These are phyloP conservation scores for Egretta garzetta DNA, from an alignment of 2,113 vertebrate species.

Conservation along the genomic window DNA sequence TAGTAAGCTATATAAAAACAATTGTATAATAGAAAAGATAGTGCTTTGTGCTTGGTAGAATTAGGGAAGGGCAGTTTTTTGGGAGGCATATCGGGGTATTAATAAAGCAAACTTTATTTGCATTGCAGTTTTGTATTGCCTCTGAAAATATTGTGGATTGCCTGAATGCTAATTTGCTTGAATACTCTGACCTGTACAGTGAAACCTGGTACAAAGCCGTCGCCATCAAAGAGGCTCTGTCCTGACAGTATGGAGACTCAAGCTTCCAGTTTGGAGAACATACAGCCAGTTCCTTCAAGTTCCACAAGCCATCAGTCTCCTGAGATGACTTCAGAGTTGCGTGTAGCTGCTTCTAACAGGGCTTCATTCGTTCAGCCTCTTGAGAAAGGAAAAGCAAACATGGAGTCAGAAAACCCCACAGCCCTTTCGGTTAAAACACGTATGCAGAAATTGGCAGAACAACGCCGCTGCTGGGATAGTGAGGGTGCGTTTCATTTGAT, in stretches of 20 bases:
- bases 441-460: slow-evolving; percentile 86
- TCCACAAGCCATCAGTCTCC: neutral
- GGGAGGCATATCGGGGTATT: neutral
- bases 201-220: slow-evolving; percentile 85
- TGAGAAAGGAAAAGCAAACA: slow-evolving; percentile 8
- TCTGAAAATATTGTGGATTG: neutral
- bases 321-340: slow-evolving; percentile 73
- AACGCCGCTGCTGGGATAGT: slow-evolving; percentile 87
- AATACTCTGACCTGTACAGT: slow-evolving; percentile 52
- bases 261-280: slow-evolving; percentile 77
- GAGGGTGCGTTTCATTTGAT: slow-evolving; percentile 49
- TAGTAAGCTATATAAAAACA: neutral
- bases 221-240: slow-evolving; percentile 89
- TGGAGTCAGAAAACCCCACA: neutral
- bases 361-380: neutral
- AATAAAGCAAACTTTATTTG: neutral
- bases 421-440: slow-evolving; percentile 82
- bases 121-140: neutral
- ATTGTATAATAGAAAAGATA: neutral
- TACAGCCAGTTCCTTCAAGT: slow-evolving; percentile 59
- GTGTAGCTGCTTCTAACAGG: neutral
- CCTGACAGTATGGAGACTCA: slow-evolving; percentile 75
- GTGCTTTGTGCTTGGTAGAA: neutral
- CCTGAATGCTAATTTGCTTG: neutral
- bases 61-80: neutral